Percentiles rank a stretch among this genome's conserved stretches.
These are phyloP conservation scores for Drosophila watanabei DNA, from an alignment of 1,140 invertebrate species.

Conservation along the genomic window DNA sequence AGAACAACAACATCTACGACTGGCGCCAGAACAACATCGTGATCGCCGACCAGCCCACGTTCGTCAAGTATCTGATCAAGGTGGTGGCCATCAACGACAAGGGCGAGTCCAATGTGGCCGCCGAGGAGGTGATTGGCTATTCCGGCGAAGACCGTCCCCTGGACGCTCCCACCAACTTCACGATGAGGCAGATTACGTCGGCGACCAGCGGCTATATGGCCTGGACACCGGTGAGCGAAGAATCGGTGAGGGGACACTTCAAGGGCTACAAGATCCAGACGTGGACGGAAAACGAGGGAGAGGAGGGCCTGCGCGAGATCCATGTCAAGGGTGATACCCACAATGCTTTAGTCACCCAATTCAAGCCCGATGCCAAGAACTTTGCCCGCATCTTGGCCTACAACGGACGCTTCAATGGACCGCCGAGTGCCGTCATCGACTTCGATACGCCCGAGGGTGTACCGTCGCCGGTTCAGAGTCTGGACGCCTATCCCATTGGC, in stretches of 20 bases:
- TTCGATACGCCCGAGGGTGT: slow-evolving; percentile 97
- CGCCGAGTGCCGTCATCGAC: slow-evolving; percentile 92
- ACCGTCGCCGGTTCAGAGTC: slow-evolving; percentile 94
- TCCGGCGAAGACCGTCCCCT: slow-evolving; percentile 97
- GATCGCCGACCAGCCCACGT: slow-evolving; percentile 95
- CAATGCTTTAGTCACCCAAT: slow-evolving; percentile 91
- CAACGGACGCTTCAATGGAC: slow-evolving; percentile 96
- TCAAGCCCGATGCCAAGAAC: slow-evolving; percentile 96
- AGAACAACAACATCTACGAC: slow-evolving; percentile 90
- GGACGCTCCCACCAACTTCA: slow-evolving; percentile 94
- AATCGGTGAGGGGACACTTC: slow-evolving; percentile 95
- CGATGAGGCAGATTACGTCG: slow-evolving; percentile 90
- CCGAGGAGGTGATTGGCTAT: slow-evolving; percentile 94
- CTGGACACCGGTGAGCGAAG: slow-evolving; percentile 92
- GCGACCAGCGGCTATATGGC: slow-evolving; percentile 92
- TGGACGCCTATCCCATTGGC: slow-evolving; percentile 93
- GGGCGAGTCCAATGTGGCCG: slow-evolving; percentile 94
- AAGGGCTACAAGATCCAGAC: slow-evolving; percentile 98
- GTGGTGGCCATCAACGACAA: slow-evolving; percentile 96
- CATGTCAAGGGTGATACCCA: slow-evolving; percentile 91
- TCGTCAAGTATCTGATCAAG: slow-evolving; percentile 95
- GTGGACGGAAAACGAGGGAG: slow-evolving; percentile 94
- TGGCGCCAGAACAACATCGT: slow-evolving; percentile 90
- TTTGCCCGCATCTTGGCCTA: slow-evolving; percentile 95
- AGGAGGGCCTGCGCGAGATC: slow-evolving; percentile 92